Base-by-base conservation (phyloP, 2,888 invertebrate genomes). In the Neoaliturus tenellus region DNA sequence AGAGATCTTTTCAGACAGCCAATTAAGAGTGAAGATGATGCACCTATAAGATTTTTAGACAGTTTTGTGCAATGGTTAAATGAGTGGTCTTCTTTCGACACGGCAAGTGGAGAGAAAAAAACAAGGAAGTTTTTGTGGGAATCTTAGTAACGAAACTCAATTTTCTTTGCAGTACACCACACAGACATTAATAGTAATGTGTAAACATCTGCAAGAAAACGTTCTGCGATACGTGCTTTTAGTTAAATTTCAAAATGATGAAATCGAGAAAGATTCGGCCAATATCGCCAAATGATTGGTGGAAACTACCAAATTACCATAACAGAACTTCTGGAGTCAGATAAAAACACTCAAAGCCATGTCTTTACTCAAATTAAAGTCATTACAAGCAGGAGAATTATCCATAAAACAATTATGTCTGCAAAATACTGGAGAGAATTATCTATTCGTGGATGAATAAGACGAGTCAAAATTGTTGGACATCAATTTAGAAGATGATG, bases 71-170 rank as follows among this genome's bases (percentile, higher is more conserved):
- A 12, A 25, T 69, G 69, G 69, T 8, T 69, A 23, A 69, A 69
- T 69, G 69, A 69, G 28, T n/a, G 69, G 69, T 58, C 58, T 58
- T 58, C 25, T 58, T 58, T 58, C 14, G 5, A 58, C 25, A 69
- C 17, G 20, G 17, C 17, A 31, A 25, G 28, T 8, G 10, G 25
- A 69, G 25, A 25, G 28, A 39, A n/a, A 23, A 69, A 69, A 69
- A 69, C 69, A 69, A 25, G 25, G 28, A 23, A 69, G 69, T 25
- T 69, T 69, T 69, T 69, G 69, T 69, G 69, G 69, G 3, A 69
- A 69, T 12, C 69, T 69, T 69, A 69, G 69, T 25, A 25, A 23
- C 25, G n/a, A 69, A 69, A 69, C 69, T 5, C 8, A 58, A 14
- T 58, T 58, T 14, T 58, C 58, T 58, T 14, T 14, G 58, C 5